Evolutionary conservation across 2,797 vertebrate species (phyloP), one percentile per base, ranked within the genome.

Genomic region (Labroides dimidiatus): DNA sequence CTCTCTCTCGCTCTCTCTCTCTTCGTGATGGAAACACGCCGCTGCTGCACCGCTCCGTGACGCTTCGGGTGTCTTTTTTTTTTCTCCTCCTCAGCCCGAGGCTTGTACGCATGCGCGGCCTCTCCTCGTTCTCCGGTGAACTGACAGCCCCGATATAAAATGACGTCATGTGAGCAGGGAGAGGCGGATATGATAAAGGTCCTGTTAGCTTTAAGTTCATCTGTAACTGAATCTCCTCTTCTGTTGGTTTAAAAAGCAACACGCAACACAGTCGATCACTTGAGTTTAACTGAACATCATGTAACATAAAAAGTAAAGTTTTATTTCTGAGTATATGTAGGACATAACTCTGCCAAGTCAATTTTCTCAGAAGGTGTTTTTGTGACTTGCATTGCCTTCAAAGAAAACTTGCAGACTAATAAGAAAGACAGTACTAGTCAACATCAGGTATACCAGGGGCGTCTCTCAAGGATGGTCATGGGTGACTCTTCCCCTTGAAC

Each of bases 51-150:
- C 80, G 81, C 56, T 64, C 81, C 70, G 82, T 83, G 81, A 85
- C 84, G 84, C 74, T 81, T 7, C 23, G 49, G 49, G 30, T 72
- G 70, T 44, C 57, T 79, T 71, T 72, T 69, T 19, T 41, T 16
- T 19, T 27, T 6, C 12, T 13, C 11, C 4, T 47, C 3, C 43
- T 3, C 43, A 33, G n/a, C 17, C 23, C 8, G 43, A 30, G 58
- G 15, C 36, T 49, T 24, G 14, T 85, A 88, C 93, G 93, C 94
- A 90, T 90, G 93, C 89, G 93, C 87, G 71, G 60, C 78, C 64
- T 84, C 80, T 85, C 88, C 83, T 84, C 64, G 55, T 55, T 87
- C 78, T 76, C 69, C 30, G 62, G 12, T 44, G 30, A 60, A 43
- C 69, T 60, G 61, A 65, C 59, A 57, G 73, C 48, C 53, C 49